Evolutionary conservation across 1,140 invertebrate species (phyloP), one percentile per base, ranked within the genome.

Genomic region (Coelopa frigida): DNA sequence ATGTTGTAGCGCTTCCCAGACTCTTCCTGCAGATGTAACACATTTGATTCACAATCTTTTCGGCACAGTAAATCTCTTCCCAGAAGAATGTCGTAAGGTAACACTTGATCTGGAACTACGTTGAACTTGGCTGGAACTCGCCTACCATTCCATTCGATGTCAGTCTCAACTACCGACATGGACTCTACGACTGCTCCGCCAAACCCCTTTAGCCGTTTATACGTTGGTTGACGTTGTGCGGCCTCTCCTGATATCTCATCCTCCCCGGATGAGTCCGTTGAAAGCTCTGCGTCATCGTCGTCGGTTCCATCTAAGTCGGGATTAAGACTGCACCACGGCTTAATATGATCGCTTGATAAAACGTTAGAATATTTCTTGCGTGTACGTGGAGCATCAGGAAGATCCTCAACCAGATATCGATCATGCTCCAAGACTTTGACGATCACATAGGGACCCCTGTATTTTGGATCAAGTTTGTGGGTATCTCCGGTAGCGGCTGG

Each of bases 331-430:
- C 44, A 39, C 50, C 53, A 53, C 15, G 37, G 32, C 27, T 55
- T 55, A 29, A 55, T 50, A 35, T 47, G 22, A 38, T 52, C 53
- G 24, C 18, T 35, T 4, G 46, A 21, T 8, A 38, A 5, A 7
- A 50, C 36, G 18, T 31, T 33, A n/a, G 11, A 24, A 20, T 26
- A 50, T 15, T 14, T 23, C n/a, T 38, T 27, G 8, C 20, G 22
- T 5, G 48, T 56, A 7, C 46, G n/a, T 17, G 29, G 14, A 5
- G 18, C 33, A 26, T 46, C 46, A 5, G 48, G 45, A 12, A 56
- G n/a, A 36, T 56, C 50, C 31, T 48, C 36, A 2, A 54, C 39
- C 17, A 53, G n/a, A 42, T 55, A 55, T 10, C 53, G 44, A 39
- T 53, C 45, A 24, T 52, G 36, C 3, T 40, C 37, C 5, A 50